Conservation (phyloP, 2,888 invertebrate genomes). For the Fragum fragum region DNA sequence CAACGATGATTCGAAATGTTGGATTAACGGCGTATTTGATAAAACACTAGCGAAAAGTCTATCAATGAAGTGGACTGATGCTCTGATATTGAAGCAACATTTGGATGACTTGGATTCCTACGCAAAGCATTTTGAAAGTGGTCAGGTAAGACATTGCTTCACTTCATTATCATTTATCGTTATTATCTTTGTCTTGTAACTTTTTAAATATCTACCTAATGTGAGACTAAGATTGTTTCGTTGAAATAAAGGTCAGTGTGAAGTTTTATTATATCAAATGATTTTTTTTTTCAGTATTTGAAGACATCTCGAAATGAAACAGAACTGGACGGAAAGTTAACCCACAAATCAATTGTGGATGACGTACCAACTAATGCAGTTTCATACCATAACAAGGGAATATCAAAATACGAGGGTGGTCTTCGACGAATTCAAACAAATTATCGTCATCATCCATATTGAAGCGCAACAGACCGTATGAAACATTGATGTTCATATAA, state of each 20-base stretch:
- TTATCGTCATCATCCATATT: no score
- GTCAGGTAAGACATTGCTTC: background rate
- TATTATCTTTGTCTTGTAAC: background rate
- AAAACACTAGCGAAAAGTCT: no score
- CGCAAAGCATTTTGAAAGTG: background rate
- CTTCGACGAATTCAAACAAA: no score
- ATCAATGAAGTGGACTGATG: constrained; percentile 3
- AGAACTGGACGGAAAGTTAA: background rate
- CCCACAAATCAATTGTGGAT: no score
- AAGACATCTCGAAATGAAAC: no score
- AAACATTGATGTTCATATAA: no score
- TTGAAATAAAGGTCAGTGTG: background rate
- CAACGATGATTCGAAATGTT: no score
- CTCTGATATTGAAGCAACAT: constrained; percentile 3
- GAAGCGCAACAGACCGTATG: no score
- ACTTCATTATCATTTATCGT: background rate
- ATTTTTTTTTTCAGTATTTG: constrained; percentile 1
- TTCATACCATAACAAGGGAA: no score
- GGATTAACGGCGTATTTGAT: no score
- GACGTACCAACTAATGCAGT: no score
- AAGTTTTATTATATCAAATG: background rate
- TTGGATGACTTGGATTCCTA: constrained; percentile 1
- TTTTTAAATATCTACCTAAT: background rate
- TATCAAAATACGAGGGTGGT: no score
- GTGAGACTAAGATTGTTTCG: background rate